Evolutionary conservation across 2,797 vertebrate species (phyloP).

Genomic region (Hypotaenidia okinawae): DNA sequence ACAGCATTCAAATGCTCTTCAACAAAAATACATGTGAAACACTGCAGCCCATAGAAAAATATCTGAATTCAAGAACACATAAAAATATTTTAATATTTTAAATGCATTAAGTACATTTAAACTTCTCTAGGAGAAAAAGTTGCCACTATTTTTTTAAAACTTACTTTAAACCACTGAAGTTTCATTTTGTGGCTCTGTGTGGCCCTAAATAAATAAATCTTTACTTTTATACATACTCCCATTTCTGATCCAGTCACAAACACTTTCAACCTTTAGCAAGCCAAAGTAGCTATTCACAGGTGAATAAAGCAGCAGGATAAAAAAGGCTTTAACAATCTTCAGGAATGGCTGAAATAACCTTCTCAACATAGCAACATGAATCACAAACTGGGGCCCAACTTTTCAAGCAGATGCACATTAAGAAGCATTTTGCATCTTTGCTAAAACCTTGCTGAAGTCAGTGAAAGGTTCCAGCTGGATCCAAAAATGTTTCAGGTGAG

Average conservation of each 20-base stretch:
- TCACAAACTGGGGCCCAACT: background rate
- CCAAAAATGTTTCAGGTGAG: background rate
- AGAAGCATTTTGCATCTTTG: background rate
- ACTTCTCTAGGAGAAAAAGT: background rate
- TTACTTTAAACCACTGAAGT: background rate
- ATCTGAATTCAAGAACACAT: background rate
- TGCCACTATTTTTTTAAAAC: background rate
- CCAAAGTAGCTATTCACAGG: background rate
- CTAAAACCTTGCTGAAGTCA: background rate
- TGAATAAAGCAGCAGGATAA: background rate
- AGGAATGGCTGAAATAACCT: background rate
- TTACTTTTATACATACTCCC: background rate
- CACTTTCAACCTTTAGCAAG: background rate
- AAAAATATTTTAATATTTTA: background rate
- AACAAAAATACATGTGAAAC: background rate
- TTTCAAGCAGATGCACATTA: background rate
- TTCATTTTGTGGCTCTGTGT: background rate
- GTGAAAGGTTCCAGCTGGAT: background rate
- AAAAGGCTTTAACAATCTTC: background rate
- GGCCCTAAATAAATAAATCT: background rate
- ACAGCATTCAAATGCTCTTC: background rate
- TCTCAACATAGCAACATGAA: background rate
- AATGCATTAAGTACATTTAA: background rate
- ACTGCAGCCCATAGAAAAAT: background rate
- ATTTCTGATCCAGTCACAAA: background rate